Evolutionary conservation across 2,113 vertebrate genomes (phyloP).

Genomic region (Morone chrysops): DNA sequence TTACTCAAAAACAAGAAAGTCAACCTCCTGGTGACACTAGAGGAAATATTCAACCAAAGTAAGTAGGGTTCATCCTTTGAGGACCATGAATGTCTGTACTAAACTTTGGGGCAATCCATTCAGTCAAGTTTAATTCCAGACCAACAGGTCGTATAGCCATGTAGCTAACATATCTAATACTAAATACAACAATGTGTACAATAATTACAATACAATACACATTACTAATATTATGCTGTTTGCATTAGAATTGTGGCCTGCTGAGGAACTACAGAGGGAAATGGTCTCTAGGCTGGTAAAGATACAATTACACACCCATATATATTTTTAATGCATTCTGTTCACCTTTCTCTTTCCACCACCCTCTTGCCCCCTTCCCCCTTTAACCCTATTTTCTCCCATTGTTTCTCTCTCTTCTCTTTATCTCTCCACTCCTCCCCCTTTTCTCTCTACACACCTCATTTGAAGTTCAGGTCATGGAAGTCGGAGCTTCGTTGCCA

Average conservation of each 20-base stretch:
- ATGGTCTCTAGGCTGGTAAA: neutral
- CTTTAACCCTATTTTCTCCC: neutral
- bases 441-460: neutral
- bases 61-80: neutral
- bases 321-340: neutral
- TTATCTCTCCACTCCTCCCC: neutral
- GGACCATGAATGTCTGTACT: neutral
- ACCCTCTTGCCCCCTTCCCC: neutral
- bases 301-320: neutral
- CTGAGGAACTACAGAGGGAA: neutral
- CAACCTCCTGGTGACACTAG: neutral
- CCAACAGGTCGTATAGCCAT: neutral
- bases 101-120: too few species aligned
- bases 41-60: neutral
- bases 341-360: neutral
- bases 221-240: neutral
- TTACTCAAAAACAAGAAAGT: too few species aligned
- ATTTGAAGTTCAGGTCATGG: neutral
- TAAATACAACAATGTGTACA: neutral
- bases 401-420: neutral
- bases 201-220: neutral
- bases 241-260: neutral
- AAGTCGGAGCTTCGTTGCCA: neutral
- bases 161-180: neutral
- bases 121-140: too few species aligned